Base-by-base conservation (phyloP, 2,113 vertebrate genomes). In the Oenanthe oenanthe region DNA sequence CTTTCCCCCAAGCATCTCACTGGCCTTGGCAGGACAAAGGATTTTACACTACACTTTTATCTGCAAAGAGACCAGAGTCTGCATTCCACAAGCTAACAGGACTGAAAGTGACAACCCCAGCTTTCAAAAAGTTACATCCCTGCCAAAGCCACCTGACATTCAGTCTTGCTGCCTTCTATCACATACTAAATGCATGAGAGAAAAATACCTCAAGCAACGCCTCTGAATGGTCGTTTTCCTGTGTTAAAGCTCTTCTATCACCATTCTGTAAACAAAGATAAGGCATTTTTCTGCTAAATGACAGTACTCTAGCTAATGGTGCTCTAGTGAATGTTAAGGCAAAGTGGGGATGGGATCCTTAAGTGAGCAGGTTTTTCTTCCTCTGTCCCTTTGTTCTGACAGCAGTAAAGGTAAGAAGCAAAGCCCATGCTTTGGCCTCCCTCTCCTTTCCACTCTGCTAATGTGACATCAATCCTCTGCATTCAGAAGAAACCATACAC, bases 251-350 rank as follows among this genome's bases (percentile, higher is more conserved):
- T 32, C 56, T 91, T 63, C 75, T 73, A 66, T 36, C n/a, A 45
- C 51, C 56, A 20, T 24, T 70, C 63, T 13, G 67, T 83, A 96
- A 93, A 86, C 89, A 96, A 68, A 97, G 92, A 95, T 88, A 94
- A 93, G 75, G 85, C 67, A 43, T 86, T 91, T 79, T 71, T 73
- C 56, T 50, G 40, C 68, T 67, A 70, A 80, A 80, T 51, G 78
- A 36, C 9, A 3, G 71, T 82, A 62, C 56, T 91, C 47, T 51
- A 91, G 65, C 58, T 95, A 79, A 89, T 82, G 62, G 48, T 74
- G 42, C 68, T 66, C 72, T 56, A 70, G 18, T 12, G 28, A 79
- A 54, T 28, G 40, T 47, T 89, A 60, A 2, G 4, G 81, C 42
- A 85, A 66, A 68, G 70, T n/a, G 38, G 29, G 57, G 78, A 68